Evolutionary conservation across 2,888 invertebrate species (phyloP).

Genomic region (Drosophila seclusa): DNA sequence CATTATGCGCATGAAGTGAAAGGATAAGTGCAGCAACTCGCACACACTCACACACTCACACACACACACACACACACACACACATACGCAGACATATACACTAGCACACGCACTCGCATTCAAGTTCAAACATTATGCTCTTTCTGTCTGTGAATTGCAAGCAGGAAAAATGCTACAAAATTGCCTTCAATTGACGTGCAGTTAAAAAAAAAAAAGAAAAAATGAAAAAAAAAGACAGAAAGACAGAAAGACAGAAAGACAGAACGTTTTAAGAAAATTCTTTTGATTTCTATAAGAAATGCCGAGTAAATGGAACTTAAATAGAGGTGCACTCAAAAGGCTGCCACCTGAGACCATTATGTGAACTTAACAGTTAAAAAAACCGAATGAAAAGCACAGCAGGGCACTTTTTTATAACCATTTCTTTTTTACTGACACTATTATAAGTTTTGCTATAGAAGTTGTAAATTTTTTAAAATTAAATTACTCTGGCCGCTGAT

Average conservation of each 20-base stretch:
- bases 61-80: conserved; percentile 25
- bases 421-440: background rate
- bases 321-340: background rate
- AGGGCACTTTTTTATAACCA: background rate
- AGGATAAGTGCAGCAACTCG: conserved; percentile 77
- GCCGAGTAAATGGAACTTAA: conserved; percentile 18
- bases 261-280: conserved; percentile 24
- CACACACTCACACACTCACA: conserved; percentile 20
- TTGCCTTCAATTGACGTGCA: conserved; percentile 58
- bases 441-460: background rate
- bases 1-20: conserved; percentile 82
- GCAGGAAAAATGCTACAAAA: conserved; percentile 56
- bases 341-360: conserved; percentile 8
- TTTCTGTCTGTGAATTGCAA: conserved; percentile 57
- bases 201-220: background rate
- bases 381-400: conserved; percentile 9
- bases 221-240: background rate
- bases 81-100: conserved; percentile 17
- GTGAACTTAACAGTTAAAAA: background rate
- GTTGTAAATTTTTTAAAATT: background rate
- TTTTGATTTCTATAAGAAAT: conserved; percentile 44
- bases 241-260: background rate
- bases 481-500: background rate
- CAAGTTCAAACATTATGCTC: conserved; percentile 41
- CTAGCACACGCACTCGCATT: conserved; percentile 16